Base-by-base conservation (phyloP, 2,113 vertebrate genomes). In the Ceyx cyanopectus region DNA sequence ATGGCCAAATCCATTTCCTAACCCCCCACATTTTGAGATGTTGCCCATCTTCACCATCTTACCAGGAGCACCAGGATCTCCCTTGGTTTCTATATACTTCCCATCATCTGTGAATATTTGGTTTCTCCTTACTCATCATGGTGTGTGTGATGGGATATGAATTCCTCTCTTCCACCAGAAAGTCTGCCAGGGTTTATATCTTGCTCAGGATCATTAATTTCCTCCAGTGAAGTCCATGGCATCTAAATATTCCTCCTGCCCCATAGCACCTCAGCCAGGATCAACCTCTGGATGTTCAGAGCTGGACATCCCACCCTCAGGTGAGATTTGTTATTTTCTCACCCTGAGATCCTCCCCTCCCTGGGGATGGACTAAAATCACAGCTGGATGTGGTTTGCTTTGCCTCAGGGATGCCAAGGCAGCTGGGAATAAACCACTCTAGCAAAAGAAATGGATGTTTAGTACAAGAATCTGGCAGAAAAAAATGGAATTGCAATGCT, bases 161-260 rank as follows among this genome's bases (percentile, higher is more conserved):
- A 40, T 26, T 77, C 21, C 32, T 79, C 13, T 77, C 4, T 69
- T 6, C 30, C 32, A 54, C 23, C 30, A 58, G 12, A 13, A 58
- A 32, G 7, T 41, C 19, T 37, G 14, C 41, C 3, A 1, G 41
- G 8, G 1, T 3, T 1, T 6, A 12, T 34, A 56, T 51, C 30
- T 70, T 65, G 19, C 37, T 80, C 77, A 60, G 43, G 63, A 43
- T 56, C 4, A 4, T 13, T 51, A 53, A 12, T 32, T 83, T 65
- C 9, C 43, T 61, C 40, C 37, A 32, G 30, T 21, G 50, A 56
- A 68, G 34, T 72, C 45, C 19, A 16, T 16, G 29, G 23, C 58
- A 45, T 6, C 9, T 29, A 30, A 65, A 26, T 1, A 0, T 63
- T 81, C 51, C 69, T 74, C 0, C 0, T 23, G 16, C 84, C 27